Evolutionary conservation across 64 coral and sea anemone species (phyloP).

Genomic region (Pocillopora verrucosa): DNA sequence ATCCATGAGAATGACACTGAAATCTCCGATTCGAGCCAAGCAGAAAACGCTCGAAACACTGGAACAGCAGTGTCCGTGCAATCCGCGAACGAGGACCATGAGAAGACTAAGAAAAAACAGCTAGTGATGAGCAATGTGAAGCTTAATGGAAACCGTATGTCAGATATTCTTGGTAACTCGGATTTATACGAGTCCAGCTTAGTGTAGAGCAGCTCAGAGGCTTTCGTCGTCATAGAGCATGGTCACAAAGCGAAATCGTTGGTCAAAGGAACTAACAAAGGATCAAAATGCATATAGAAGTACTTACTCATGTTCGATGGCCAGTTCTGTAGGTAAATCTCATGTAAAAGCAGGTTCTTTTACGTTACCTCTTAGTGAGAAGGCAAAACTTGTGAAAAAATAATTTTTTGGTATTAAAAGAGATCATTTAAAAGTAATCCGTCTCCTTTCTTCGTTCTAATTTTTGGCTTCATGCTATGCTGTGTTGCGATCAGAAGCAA

Average conservation of each 20-base stretch:
- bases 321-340: background rate
- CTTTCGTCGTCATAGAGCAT: background rate
- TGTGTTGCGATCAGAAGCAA: too few relatives aligned
- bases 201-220: slow-evolving; percentile 13
- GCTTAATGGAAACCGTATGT: slow-evolving; percentile 13
- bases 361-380: slow-evolving; percentile 7
- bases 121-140: background rate
- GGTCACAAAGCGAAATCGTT: background rate
- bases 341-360: slow-evolving; percentile 48
- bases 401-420: background rate
- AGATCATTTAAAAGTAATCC: background rate
- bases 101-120: slow-evolving; percentile 1
- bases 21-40: slow-evolving; percentile 7
- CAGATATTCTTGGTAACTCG: slow-evolving; percentile 44
- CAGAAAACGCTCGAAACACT: slow-evolving; percentile 3
- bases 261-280: background rate
- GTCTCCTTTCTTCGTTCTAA: background rate
- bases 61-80: background rate
- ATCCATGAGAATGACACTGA: slow-evolving; percentile 71
- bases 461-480: background rate
- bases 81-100: background rate
- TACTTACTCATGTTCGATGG: background rate
- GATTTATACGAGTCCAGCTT: slow-evolving; percentile 59
- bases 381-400: background rate
- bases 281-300: background rate